Evolutionary conservation across 2,888 invertebrate species (phyloP).

Genomic region (Cerceris ruficornis): DNA sequence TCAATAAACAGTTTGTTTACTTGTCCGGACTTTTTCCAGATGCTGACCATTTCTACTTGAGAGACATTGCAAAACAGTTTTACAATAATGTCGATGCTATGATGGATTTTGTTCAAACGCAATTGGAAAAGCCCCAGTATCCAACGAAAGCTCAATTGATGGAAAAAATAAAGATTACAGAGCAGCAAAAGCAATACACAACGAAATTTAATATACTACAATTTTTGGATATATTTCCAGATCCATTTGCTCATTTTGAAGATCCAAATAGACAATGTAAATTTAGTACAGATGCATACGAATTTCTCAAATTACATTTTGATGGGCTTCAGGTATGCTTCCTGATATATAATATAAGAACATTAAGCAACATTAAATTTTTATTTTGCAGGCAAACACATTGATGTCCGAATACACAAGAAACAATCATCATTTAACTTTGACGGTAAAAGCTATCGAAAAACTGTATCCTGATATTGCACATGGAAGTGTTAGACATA

Average conservation of each 20-base stretch:
- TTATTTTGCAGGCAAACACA: conserved; percentile 53
- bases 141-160: conserved; percentile 67
- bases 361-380: conserved; percentile 8
- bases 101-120: conserved; percentile 65
- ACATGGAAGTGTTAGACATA: conserved; percentile 45
- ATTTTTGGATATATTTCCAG: conserved; percentile 81
- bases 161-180: conserved; percentile 62
- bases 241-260: conserved; percentile 79
- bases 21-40: conserved; percentile 74
- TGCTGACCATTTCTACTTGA: conserved; percentile 74
- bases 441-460: conserved; percentile 64
- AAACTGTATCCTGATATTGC: conserved; percentile 57
- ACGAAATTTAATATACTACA: conserved; percentile 80
- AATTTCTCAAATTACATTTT: conserved; percentile 68
- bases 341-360: not conserved
- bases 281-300: conserved; percentile 49
- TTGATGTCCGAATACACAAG: conserved; percentile 57
- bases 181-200: conserved; percentile 81
- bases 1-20: conserved; percentile 60
- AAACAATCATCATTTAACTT: conserved; percentile 63
- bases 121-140: conserved; percentile 67
- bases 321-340: conserved; percentile 36
- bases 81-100: conserved; percentile 53
- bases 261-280: conserved; percentile 50
- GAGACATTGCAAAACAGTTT: conserved; percentile 47